Conservation (phyloP, 2,797 vertebrate species). For the Orientallactaga sibirica region DNA sequence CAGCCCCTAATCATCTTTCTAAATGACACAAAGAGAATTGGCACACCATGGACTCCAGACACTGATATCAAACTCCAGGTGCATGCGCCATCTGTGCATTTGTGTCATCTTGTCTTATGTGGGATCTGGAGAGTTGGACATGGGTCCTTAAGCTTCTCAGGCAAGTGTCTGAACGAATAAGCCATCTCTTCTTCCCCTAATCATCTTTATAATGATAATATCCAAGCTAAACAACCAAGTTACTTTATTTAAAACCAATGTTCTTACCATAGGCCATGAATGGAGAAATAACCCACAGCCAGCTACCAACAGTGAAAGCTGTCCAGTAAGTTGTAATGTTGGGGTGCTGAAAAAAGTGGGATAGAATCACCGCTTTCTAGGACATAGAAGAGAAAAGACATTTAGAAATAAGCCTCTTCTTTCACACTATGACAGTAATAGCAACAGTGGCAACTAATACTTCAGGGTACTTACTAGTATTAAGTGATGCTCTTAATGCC, state of each 20-base stretch:
- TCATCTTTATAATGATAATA: slow-evolving; percentile 13
- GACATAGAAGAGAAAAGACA: slow-evolving; percentile 72
- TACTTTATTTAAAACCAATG: slow-evolving; percentile 56
- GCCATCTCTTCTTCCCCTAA: neutral
- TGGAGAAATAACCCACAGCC: slow-evolving; percentile 97
- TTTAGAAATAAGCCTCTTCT: slow-evolving; percentile 21
- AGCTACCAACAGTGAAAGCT: slow-evolving; percentile 95
- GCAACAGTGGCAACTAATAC: neutral
- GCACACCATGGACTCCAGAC: too few species aligned
- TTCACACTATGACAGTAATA: neutral
- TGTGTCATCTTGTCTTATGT: too few species aligned
- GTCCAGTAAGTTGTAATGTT: slow-evolving; percentile 96
- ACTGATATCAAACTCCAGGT: too few species aligned
- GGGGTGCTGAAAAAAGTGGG: slow-evolving; percentile 94
- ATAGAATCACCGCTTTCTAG: slow-evolving; percentile 95
- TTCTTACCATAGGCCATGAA: slow-evolving; percentile 97
- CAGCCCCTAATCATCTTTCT: neutral
- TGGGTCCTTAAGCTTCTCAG: too few species aligned
- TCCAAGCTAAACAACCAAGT: slow-evolving; percentile 11
- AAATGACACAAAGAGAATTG: too few species aligned
- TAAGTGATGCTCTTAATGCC: neutral
- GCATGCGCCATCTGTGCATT: too few species aligned
- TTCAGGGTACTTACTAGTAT: neutral
- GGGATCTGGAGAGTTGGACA: too few species aligned
- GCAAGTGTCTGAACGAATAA: too few species aligned